Evolutionary conservation across 2,797 vertebrate genomes (phyloP).

Genomic region (Megalops cyprinoides): DNA sequence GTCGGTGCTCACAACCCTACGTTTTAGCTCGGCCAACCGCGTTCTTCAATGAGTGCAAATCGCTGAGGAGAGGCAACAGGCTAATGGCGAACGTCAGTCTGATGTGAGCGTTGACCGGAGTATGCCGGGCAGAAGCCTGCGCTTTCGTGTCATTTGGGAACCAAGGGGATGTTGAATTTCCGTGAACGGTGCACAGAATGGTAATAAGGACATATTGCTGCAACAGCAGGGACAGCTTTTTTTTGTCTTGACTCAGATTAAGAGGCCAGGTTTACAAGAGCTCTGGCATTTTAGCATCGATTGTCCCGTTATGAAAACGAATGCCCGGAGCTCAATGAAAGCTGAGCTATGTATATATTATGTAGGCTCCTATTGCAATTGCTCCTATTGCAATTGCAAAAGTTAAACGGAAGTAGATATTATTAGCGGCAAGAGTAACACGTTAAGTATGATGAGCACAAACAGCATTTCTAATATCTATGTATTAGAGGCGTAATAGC

Average conservation of each 20-base stretch:
- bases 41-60: slow-evolving; percentile 24
- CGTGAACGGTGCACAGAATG: slow-evolving; percentile 67
- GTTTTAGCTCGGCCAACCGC: slow-evolving; percentile 12
- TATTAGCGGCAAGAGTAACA: too few relatives aligned
- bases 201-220: slow-evolving; percentile 72
- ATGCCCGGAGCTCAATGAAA: slow-evolving; percentile 25
- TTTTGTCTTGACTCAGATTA: slow-evolving; percentile 48
- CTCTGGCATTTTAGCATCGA: slow-evolving; percentile 40
- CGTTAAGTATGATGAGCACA: too few relatives aligned
- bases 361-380: not conserved
- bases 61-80: slow-evolving; percentile 36
- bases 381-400: slow-evolving; percentile 1
- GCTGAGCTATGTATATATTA: not conserved
- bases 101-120: slow-evolving; percentile 44
- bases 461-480: too few relatives aligned
- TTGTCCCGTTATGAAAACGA: slow-evolving; percentile 41
- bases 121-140: slow-evolving; percentile 56
- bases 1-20: not conserved
- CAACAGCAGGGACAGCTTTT: slow-evolving; percentile 55
- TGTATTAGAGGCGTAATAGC: too few relatives aligned
- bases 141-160: slow-evolving; percentile 62
- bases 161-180: slow-evolving; percentile 43
- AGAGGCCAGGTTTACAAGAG: slow-evolving; percentile 37
- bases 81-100: not conserved
- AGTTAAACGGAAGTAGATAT: too few relatives aligned